Evolutionary conservation across 23 tunicate genomes (phyloP), one percentile per base, ranked within the genome.

Genomic region (Aplidium turbinatum): DNA sequence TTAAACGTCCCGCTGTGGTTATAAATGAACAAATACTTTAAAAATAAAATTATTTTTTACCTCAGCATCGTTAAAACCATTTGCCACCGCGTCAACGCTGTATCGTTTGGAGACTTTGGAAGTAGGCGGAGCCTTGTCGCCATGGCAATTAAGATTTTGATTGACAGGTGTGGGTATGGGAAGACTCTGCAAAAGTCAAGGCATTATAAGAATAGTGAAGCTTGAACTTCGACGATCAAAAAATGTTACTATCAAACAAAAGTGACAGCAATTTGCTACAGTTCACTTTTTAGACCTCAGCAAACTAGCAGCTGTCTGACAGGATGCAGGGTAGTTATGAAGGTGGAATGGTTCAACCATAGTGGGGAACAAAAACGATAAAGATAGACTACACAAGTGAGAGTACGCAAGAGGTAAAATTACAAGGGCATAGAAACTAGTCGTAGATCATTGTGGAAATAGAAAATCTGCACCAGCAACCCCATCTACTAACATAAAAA

Each of bases 101-200:
- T 60, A 28, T 23, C 67, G 38, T 42, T 42, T 42, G 13, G 16
- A 42, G 50, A 9, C 16, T 16, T 42, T 42, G 11, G 50, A 11
- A 16, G 50, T 11, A 42, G 50, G 50, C 50, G 16, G 13, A 50
- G 73, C 13, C 30, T 66, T 66, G 25, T 28, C 72, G 31, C 30
- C 52, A 5, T 50, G 31, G 69, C 85, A 30, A 45, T 81, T 81
- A 19, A 81, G 64, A 50, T 81, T 81, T 29, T 81, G 87, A 62
- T 70, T 81, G 58, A 73, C 30, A 31, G 89, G 89, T 2, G 79
- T 51, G 0, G 89, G 89, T 39, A 70, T 68, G 1, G 79, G 81
- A 27, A 83, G 81, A 28, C 47, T 74, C 89, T 83, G 63, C 6
- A 66, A 66, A 11, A 32, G 30, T 26, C 18, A 6, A 62, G 30